Base-by-base conservation (phyloP, 2,888 invertebrate genomes). In the Chironomus tentans region DNA sequence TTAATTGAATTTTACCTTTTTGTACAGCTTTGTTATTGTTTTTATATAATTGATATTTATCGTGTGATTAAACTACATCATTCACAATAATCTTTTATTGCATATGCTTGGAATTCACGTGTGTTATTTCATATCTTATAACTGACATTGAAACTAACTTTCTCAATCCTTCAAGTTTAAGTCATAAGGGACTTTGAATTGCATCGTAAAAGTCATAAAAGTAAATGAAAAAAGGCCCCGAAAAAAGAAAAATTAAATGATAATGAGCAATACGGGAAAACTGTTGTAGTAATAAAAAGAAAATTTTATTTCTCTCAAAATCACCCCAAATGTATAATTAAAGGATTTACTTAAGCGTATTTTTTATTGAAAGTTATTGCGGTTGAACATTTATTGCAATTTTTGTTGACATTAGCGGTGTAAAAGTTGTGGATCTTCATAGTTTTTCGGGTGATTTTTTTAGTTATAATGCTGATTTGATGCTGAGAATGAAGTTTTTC, bases 41-140 rank as follows among this genome's bases (percentile, higher is more conserved):
- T 38, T 38, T 1, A 38, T 38, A 38, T 38, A 38, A 38, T 38
- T 38, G 38, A 38, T 38, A 70, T 65, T 71, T 71, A 69, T 76
- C 70, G 62, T 77, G 68, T 70, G 76, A 73, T 70, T 77, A 77
- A 77, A 72, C 77, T 77, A 62, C 10, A 50, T 38, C 48, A n/a
- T 5, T 61, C 47, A 75, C 38, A 15, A 48, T 70, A 24, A 65
- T 21, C 70, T 72, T 72, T 70, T 7, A 70, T 71, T n/a, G 10
- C 46, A 70, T 73, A 22, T 7, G 6, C 1, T 22, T 2, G 4
- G n/a, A n/a, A 38, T 0, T 50, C 38, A 38, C 38, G 38, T 38
- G 38, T 38, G 38, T 38, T 38, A 38, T 38, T 38, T 38, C 1
- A 28, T 24, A 28, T 38, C 38, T 7, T 2, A 38, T 10, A 10